phyloP scores from a whole-genome alignment of 1,140 invertebrate species.

The Drosophila novamexicana region DNA sequence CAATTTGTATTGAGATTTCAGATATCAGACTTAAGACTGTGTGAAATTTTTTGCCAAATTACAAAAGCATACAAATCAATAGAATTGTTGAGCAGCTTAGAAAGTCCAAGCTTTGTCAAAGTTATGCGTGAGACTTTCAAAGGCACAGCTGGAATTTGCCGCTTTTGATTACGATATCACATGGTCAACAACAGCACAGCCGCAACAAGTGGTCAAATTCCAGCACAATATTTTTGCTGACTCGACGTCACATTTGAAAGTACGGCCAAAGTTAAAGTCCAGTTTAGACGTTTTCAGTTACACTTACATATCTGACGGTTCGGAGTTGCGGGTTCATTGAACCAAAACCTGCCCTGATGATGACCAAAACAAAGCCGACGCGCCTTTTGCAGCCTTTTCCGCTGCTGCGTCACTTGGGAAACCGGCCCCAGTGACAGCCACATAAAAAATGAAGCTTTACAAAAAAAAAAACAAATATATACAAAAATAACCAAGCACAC shows the following conservation, averaged over 20 bases:
- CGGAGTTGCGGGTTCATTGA: conserved; percentile 52
- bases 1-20: conserved; percentile 35
- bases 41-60: conserved; percentile 62
- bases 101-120: conserved; percentile 37
- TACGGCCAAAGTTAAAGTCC: conserved; percentile 17
- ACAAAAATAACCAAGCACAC: conserved; percentile 21
- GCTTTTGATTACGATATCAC: conserved; percentile 29
- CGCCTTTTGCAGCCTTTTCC: conserved; percentile 26
- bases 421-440: conserved; percentile 35
- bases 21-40: conserved; percentile 28
- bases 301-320: conserved; percentile 29
- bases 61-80: conserved; percentile 28
- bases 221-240: conserved; percentile 44
- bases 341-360: conserved; percentile 46
- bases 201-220: conserved; percentile 2
- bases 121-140: conserved; percentile 28
- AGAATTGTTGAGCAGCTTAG: conserved; percentile 54
- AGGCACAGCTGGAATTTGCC: conserved; percentile 17
- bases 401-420: conserved; percentile 55
- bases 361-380: conserved; percentile 60
- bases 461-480: conserved; percentile 9
- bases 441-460: conserved; percentile 50
- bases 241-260: conserved; percentile 44
- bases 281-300: conserved; percentile 48
- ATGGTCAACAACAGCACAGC: conserved; percentile 4